Percentiles rank a stretch among this genome's conserved stretches.
Evolutionary conservation across 2,113 vertebrate genomes (phyloP).

Genomic region (human (Homo sapiens)): GRCh38 chrX:105794501-105795000

Average conservation of each 20-base stretch:
- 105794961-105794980: background rate
- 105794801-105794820: background rate
- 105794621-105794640: background rate
- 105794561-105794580: background rate
- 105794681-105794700: background rate
- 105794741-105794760: background rate
- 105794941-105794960: conserved; percentile 2
- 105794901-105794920: background rate
- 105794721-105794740: background rate
- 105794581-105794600: conserved; percentile 5
- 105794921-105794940: background rate
- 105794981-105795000: background rate
- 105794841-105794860: background rate
- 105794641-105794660: background rate
- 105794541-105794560: background rate
- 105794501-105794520: background rate
- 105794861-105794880: background rate
- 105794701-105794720: background rate
- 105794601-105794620: background rate
- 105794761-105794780: background rate
- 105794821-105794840: background rate
- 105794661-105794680: background rate
- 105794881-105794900: background rate
- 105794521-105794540: background rate
- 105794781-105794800: background rate